These are phyloP conservation scores for Benthochromis sp. DNA, from an alignment of 2,113 vertebrate species.

Conservation along the genomic window DNA sequence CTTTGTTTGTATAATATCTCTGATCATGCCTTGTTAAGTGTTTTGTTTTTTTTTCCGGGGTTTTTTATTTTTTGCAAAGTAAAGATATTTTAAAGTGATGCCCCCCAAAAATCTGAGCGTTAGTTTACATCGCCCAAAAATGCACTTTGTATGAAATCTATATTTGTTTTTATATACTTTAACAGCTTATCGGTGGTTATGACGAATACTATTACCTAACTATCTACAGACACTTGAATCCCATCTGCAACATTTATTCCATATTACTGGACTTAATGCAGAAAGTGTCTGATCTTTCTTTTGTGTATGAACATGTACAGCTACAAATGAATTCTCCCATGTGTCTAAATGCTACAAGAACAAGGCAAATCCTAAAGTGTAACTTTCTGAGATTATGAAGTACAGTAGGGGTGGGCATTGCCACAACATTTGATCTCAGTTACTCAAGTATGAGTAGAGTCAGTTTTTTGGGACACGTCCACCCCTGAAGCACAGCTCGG, in stretches of 20 bases:
- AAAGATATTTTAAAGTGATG: background rate
- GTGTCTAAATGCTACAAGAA: background rate
- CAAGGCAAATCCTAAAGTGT: background rate
- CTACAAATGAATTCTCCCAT: background rate
- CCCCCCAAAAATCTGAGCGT: background rate
- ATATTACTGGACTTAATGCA: background rate
- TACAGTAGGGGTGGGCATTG: background rate
- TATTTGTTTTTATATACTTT: background rate
- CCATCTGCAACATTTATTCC: background rate
- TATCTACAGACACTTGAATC: background rate
- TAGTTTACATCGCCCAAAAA: background rate
- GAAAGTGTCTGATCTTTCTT: background rate
- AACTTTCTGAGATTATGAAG: background rate
- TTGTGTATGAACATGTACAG: background rate
- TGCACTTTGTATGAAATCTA: conserved; percentile 11
- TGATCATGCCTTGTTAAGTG: background rate
- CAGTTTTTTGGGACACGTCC: background rate
- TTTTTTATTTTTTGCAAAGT: background rate
- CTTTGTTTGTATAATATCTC: background rate
- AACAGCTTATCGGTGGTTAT: background rate
- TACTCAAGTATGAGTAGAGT: background rate
- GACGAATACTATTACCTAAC: background rate
- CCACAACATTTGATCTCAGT: background rate
- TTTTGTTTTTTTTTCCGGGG: accelerated
- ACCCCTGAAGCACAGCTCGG: background rate